A percentile compares a stretch with the other conserved stretches of the same genome.
phyloP scores from a whole-genome alignment of 1,140 invertebrate species.

The Dufourea novaeangliae region DNA sequence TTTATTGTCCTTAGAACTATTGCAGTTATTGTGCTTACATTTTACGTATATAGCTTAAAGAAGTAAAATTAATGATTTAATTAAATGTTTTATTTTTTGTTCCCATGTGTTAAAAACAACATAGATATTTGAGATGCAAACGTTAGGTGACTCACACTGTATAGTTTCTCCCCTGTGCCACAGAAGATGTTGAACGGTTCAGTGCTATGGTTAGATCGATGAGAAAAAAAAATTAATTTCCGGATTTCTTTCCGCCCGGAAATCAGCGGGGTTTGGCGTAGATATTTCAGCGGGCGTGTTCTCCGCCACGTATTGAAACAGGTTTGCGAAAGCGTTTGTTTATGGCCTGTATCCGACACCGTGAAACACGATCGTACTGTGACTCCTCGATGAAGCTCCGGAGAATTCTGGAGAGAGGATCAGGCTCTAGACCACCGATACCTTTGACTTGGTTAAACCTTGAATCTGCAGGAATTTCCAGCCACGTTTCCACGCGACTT shows the following conservation, averaged over 20 bases:
- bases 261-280: background rate
- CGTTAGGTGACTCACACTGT: too few species aligned
- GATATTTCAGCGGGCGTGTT: background rate
- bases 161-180: too few species aligned
- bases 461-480: constrained; percentile 26
- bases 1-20: too few species aligned
- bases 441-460: constrained; percentile 45
- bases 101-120: too few species aligned
- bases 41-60: too few species aligned
- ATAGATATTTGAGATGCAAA: too few species aligned
- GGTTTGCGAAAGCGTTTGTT: constrained; percentile 32
- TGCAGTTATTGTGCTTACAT: too few species aligned
- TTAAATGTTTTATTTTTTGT: too few species aligned
- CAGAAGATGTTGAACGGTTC: too few species aligned
- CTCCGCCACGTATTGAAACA: background rate
- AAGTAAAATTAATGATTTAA: too few species aligned
- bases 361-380: constrained; percentile 46
- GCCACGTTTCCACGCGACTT: background rate
- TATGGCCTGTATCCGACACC: constrained; percentile 30
- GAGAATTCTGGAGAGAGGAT: constrained; percentile 46
- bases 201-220: too few species aligned
- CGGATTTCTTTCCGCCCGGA: background rate
- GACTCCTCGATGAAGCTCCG: constrained; percentile 45
- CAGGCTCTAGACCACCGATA: constrained; percentile 20
- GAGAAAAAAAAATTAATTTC: too few species aligned